Evolutionary conservation across 2,888 invertebrate species (phyloP), one percentile per base, ranked within the genome.

Genomic region (Leptinotarsa haldemani): DNA sequence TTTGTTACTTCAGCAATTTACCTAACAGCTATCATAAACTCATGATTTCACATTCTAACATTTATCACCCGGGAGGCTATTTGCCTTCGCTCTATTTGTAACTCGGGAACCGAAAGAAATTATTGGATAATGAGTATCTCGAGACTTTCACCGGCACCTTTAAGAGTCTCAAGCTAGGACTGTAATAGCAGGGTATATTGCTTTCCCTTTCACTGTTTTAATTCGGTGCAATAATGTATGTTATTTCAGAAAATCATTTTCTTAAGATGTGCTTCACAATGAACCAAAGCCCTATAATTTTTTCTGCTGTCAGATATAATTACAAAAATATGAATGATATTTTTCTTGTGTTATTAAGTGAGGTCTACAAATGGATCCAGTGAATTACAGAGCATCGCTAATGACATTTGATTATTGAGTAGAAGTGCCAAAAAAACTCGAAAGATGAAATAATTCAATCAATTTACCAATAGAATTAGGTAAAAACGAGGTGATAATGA

Each of bases 51-150:
- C 56, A 56, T 22, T 56, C 22, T 22, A 20, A 13, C 56, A 56
- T 56, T 56, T 56, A 56, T 56, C 56, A 56, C 56, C 56, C 22
- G 15, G 13, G 56, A 56, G 22, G 22, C 56, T 56, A 56, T 56
- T 56, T 22, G 22, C 56, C 56, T 20, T 22, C 22, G 3, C 56
- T 56, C 22, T 22, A 56, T 22, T 22, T 56, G 56, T 56, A 56
- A 56, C 22, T 22, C 22, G 15, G 56, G 56, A 56, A 56, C 56
- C 18, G 56, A 56, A 56, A 56, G 56, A 56, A 56, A 56, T 56
- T 56, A 56, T 56, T 56, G 22, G 22, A 56, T 56, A 56, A 56
- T 56, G 56, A 56, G 56, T 56, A 22, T 56, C 56, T 56, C 22
- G 22, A 56, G 22, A 56, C 5, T 56, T 56, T 22, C 56, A 56